Conservation (phyloP, 2,797 vertebrate species). For the Caiman crocodilus region DNA sequence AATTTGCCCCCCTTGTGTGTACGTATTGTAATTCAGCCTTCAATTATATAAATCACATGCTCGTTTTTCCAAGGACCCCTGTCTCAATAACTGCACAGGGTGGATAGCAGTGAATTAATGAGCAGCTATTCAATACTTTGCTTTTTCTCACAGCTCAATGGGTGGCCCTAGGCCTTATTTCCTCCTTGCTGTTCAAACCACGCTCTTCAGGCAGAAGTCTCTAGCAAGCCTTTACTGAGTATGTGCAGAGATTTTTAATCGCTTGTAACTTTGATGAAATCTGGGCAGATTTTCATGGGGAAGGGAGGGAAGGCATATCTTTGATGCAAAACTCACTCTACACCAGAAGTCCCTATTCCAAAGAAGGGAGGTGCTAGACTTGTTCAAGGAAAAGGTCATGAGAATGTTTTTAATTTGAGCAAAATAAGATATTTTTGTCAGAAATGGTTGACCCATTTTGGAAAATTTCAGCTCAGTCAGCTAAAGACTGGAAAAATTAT, state of each 20-base stretch:
- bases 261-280: neutral
- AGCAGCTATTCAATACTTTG: slow-evolving; percentile 48
- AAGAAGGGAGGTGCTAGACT: neutral
- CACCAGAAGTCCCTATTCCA: neutral
- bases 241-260: neutral
- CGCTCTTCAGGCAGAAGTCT: slow-evolving; percentile 32
- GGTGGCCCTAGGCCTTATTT: neutral
- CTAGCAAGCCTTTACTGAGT: neutral
- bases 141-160: slow-evolving; percentile 28
- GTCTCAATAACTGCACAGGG: neutral
- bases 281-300: slow-evolving; percentile 28
- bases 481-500: no score
- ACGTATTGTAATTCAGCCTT: slow-evolving; percentile 21
- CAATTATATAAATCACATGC: slow-evolving; percentile 12
- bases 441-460: no score
- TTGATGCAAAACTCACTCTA: accelerated
- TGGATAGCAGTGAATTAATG: slow-evolving; percentile 30
- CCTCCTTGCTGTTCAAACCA: neutral
- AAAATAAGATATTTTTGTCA: neutral
- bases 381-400: no score
- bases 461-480: no score
- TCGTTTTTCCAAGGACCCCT: neutral
- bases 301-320: neutral
- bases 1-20: neutral
- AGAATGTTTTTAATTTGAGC: no score